Conservation (phyloP, 2,888 invertebrate genomes). For the Drosophila subquinaria region DNA sequence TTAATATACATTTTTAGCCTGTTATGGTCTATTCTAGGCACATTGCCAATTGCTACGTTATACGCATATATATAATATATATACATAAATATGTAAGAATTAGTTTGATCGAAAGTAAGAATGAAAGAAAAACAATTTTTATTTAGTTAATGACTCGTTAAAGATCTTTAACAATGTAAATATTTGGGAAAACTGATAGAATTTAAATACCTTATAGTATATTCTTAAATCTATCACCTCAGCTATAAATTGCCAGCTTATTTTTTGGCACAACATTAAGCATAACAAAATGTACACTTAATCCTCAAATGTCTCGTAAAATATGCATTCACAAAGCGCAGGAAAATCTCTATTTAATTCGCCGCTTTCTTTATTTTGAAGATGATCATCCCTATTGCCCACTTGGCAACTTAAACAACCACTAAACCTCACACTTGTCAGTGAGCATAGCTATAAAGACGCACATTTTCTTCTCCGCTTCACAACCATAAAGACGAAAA, state of each 20-base stretch:
- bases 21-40: slow-evolving; percentile 43
- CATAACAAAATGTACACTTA: slow-evolving; percentile 28
- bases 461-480: not conserved
- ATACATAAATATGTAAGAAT: slow-evolving; percentile 10
- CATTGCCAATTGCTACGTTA: slow-evolving; percentile 42
- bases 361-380: slow-evolving; percentile 48
- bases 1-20: slow-evolving; percentile 37
- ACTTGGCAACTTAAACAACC: slow-evolving; percentile 54
- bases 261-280: slow-evolving; percentile 12
- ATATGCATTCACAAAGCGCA: slow-evolving; percentile 28
- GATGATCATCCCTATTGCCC: slow-evolving; percentile 46
- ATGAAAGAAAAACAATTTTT: slow-evolving; percentile 17
- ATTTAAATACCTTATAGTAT: not conserved
- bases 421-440: slow-evolving; percentile 55
- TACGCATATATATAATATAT: not conserved
- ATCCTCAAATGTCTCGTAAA: slow-evolving; percentile 47
- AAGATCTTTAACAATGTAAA: slow-evolving; percentile 34
- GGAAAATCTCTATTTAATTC: slow-evolving; percentile 53
- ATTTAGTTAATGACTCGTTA: slow-evolving; percentile 63
- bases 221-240: not conserved
- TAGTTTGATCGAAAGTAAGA: slow-evolving; percentile 35
- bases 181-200: no score
- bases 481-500: not conserved
- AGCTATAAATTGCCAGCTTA: slow-evolving; percentile 8
- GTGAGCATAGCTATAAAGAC: slow-evolving; percentile 41